Conservation (phyloP, 2,113 vertebrate genomes). For the Odocoileus hemionus region DNA sequence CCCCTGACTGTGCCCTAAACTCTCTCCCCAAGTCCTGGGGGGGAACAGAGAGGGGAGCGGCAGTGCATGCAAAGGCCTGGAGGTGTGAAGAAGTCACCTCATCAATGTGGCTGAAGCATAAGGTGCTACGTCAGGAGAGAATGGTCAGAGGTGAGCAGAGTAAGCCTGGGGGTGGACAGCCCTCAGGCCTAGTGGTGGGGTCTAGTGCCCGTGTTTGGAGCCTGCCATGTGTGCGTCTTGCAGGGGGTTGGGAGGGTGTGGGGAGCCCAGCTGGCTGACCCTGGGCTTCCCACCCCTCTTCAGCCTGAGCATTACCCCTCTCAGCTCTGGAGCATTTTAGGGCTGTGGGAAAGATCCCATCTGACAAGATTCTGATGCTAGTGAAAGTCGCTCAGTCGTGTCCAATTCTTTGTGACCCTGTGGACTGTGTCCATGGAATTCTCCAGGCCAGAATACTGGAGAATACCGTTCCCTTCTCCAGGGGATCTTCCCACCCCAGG, state of each 20-base stretch:
- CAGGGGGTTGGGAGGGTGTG: not conserved
- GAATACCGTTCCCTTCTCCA: not conserved
- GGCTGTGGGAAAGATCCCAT: not conserved
- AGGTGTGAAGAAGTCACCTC: not conserved
- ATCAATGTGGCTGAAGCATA: not conserved
- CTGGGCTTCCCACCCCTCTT: not conserved
- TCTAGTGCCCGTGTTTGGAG: not conserved
- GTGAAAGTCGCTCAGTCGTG: not conserved
- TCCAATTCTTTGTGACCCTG: fast-evolving
- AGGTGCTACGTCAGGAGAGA: not conserved
- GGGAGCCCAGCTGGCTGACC: too few relatives aligned
- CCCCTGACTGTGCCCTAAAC: not conserved
- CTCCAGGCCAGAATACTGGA: not conserved
- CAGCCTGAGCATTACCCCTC: not conserved
- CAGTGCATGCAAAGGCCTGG: not conserved
- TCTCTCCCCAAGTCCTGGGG: not conserved
- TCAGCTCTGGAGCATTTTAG: not conserved
- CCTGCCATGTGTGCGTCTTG: not conserved
- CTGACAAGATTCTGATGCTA: not conserved
- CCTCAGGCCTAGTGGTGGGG: not conserved
- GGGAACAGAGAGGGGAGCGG: not conserved
- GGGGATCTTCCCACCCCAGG: not conserved
- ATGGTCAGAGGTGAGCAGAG: not conserved
- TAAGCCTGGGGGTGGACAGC: not conserved
- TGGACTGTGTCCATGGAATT: not conserved